Evolutionary conservation across 2,113 vertebrate genomes (phyloP).

Genomic region (Caranx ignobilis): DNA sequence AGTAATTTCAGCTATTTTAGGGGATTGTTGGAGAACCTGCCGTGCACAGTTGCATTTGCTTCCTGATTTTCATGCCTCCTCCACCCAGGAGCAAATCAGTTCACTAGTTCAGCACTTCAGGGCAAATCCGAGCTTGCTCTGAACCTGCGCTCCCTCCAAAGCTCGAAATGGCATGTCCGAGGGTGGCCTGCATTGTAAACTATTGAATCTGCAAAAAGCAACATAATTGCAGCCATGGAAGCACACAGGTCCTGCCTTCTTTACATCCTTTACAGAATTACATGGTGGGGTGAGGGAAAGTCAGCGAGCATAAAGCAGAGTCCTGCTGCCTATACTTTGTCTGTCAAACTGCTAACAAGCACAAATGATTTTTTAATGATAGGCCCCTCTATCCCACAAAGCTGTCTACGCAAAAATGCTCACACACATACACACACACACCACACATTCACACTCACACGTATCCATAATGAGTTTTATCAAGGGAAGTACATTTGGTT

Average conservation of each 20-base stretch:
- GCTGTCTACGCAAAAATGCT: slow-evolving; percentile 65
- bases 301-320: slow-evolving; percentile 73
- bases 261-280: slow-evolving; percentile 72
- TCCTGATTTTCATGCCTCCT: slow-evolving; percentile 69
- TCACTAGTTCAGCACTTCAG: slow-evolving; percentile 66
- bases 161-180: slow-evolving; percentile 67
- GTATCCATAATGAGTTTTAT: slow-evolving; percentile 72
- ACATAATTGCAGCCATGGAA: slow-evolving; percentile 72
- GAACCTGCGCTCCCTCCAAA: slow-evolving; percentile 47
- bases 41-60: slow-evolving; percentile 51
- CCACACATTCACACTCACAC: slow-evolving; percentile 46
- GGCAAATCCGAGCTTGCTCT: slow-evolving; percentile 67
- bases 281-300: slow-evolving; percentile 69
- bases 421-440: slow-evolving; percentile 13
- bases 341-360: slow-evolving; percentile 82
- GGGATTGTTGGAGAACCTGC: slow-evolving; percentile 54
- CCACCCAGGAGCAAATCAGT: slow-evolving; percentile 73
- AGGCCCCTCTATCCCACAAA: slow-evolving; percentile 74
- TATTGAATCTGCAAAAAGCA: slow-evolving; percentile 58
- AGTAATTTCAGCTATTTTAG: slow-evolving; percentile 60
- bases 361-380: slow-evolving; percentile 83
- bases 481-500: slow-evolving; percentile 71
- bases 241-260: slow-evolving; percentile 63
- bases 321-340: slow-evolving; percentile 77
- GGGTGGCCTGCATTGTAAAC: slow-evolving; percentile 67